phyloP scores from a whole-genome alignment of 2,113 vertebrate genomes.

The Pterocles orientalis region DNA sequence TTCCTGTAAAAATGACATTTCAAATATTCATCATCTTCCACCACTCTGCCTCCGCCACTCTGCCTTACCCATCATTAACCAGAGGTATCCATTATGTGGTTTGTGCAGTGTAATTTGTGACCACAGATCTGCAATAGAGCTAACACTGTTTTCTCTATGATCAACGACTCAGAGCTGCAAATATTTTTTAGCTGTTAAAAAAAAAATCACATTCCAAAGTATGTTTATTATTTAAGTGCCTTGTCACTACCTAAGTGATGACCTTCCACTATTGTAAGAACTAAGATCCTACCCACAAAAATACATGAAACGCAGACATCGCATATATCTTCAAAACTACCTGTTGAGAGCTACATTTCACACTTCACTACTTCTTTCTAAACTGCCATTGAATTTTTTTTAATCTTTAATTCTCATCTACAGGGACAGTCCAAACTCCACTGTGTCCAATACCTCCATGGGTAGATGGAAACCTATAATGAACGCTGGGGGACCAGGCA shows the following conservation, averaged over 20 bases:
- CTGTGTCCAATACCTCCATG: neutral
- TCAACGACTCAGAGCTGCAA: neutral
- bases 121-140: neutral
- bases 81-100: neutral
- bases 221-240: neutral
- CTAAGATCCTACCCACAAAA: neutral
- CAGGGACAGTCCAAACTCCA: neutral
- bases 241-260: neutral
- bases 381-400: neutral
- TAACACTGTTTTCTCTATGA: neutral
- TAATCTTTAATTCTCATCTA: neutral
- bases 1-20: constrained; percentile 40
- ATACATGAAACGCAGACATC: neutral
- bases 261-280: neutral
- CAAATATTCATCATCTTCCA: constrained; percentile 28
- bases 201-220: neutral
- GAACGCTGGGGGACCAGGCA: neutral
- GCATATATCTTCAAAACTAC: neutral
- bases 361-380: neutral
- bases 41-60: neutral
- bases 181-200: neutral
- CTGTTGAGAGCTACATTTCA: neutral
- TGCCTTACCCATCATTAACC: neutral
- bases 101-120: neutral
- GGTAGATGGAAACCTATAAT: neutral